These are phyloP conservation scores for Tinea trinotella DNA, from an alignment of 2,888 invertebrate species.

Conservation along the genomic window DNA sequence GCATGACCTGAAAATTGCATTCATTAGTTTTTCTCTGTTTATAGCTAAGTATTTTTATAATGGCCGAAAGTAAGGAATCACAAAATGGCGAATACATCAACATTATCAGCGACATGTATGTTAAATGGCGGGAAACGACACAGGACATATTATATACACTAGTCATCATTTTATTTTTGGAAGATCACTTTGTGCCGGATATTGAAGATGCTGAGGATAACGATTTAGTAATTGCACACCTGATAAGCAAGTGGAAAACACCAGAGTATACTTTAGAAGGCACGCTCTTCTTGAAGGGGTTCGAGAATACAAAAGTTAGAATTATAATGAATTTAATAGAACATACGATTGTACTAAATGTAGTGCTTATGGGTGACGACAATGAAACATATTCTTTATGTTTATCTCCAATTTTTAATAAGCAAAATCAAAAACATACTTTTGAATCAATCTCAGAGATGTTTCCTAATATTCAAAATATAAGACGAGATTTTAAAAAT, in stretches of 20 bases:
- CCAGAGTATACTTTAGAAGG: conserved; percentile 41
- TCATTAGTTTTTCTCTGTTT: no score
- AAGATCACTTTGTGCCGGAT: conserved; percentile 48
- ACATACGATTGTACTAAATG: conserved; percentile 44
- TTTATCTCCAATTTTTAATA: conserved; percentile 5
- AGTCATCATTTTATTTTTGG: conserved; percentile 42
- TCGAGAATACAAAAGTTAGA: conserved; percentile 38
- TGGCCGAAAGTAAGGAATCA: no score
- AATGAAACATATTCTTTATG: conserved; percentile 55
- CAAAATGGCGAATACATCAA: not conserved
- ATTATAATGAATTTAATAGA: conserved; percentile 50
- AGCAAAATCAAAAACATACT: not conserved
- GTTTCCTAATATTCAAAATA: conserved; percentile 50
- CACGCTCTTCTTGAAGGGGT: conserved; percentile 39
- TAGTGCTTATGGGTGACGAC: conserved; percentile 39
- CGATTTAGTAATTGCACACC: not conserved
- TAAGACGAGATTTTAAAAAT: conserved; percentile 67
- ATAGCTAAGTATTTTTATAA: no score
- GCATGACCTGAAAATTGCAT: no score
- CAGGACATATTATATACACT: not conserved
- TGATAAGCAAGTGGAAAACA: conserved; percentile 31
- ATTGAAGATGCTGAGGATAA: conserved; percentile 29
- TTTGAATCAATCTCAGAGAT: conserved; percentile 19
- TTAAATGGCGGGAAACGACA: not conserved
- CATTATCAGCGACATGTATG: not conserved